phyloP scores from a whole-genome alignment of 2,797 vertebrate genomes.

The Alexandromys oeconomus region DNA sequence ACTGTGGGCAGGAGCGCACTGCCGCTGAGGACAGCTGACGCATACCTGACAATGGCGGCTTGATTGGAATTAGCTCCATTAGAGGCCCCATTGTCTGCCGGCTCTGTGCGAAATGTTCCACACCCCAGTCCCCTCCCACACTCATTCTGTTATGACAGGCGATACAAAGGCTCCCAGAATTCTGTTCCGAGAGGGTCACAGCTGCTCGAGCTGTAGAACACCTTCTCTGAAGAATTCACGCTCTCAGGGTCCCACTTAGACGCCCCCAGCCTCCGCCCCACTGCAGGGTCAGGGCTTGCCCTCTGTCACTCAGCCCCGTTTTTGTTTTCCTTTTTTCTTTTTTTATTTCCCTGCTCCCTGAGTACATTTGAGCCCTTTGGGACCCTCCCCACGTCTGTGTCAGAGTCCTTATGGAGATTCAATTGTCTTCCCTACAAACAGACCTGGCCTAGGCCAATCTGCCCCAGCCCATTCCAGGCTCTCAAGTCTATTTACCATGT shows the following conservation, averaged over 20 bases:
- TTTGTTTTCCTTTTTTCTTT: too few species aligned
- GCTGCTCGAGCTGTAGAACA: not conserved
- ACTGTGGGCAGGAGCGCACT: not conserved
- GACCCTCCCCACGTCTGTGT: not conserved
- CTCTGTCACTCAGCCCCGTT: not conserved
- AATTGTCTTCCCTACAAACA: not conserved
- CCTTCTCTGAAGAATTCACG: not conserved
- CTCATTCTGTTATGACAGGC: not conserved
- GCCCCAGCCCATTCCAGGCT: not conserved
- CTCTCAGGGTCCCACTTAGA: not conserved
- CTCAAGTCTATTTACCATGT: not conserved
- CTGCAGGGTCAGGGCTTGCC: too few species aligned
- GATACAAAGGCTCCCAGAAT: not conserved
- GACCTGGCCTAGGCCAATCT: too few species aligned
- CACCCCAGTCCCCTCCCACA: not conserved
- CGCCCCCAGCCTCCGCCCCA: not conserved
- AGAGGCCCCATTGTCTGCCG: not conserved
- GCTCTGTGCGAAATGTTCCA: not conserved
- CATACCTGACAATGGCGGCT: not conserved
- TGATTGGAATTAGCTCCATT: not conserved
- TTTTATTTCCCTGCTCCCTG: not conserved
- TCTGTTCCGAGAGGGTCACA: not conserved
- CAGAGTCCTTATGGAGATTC: not conserved
- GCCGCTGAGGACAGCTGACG: accelerated
- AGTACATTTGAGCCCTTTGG: not conserved